These are phyloP conservation scores for Diphyllodes magnificus DNA, from an alignment of 2,113 vertebrate genomes.

Conservation along the genomic window DNA sequence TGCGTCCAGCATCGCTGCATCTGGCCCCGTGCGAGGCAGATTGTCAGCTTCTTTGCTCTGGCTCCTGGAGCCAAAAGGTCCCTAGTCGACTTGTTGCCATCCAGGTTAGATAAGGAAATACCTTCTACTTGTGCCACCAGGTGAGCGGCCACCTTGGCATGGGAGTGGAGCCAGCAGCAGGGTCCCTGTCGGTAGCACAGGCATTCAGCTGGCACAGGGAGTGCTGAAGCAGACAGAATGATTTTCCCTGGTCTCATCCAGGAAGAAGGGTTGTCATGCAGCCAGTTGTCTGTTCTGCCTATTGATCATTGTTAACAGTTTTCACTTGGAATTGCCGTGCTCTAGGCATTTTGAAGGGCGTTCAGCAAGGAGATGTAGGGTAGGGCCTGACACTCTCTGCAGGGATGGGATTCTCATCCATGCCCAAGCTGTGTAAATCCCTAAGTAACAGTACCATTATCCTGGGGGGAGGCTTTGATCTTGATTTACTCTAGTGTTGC, in stretches of 20 bases:
- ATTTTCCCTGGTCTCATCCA: not conserved
- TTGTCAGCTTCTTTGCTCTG: rapidly evolving
- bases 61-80: not conserved
- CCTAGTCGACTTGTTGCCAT: rapidly evolving
- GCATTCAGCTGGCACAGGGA: not conserved
- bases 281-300: not conserved
- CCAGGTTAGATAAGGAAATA: not conserved
- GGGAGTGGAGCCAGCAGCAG: not conserved
- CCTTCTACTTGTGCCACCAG: not conserved
- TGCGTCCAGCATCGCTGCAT: rapidly evolving
- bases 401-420: not conserved
- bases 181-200: not conserved
- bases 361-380: not conserved
- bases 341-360: not conserved
- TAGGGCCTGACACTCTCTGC: not conserved
- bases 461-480: conserved; percentile 18
- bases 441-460: conserved; percentile 13
- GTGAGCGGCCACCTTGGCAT: not conserved
- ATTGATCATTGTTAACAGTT: not conserved
- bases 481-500: not conserved
- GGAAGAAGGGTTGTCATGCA: not conserved
- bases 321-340: not conserved
- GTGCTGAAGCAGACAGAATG: rapidly evolving
- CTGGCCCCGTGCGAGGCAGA: rapidly evolving
- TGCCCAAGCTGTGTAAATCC: not conserved